Evolutionary conservation across 2,888 invertebrate genomes (phyloP).

Genomic region (Ophion ellenae): DNA sequence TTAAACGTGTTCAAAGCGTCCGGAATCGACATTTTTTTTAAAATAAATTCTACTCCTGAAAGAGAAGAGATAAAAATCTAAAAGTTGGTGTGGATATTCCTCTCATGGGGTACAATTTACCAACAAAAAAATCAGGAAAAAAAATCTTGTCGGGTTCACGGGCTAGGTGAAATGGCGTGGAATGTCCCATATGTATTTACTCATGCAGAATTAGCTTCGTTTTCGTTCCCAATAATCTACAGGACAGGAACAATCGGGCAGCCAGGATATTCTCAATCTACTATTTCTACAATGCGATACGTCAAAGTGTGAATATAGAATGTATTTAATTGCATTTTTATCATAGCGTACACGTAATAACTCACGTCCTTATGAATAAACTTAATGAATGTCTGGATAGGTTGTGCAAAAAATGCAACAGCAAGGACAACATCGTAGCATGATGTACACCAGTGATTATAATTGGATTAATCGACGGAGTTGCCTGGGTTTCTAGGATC

Average conservation of each 20-base stretch:
- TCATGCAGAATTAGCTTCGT: not conserved
- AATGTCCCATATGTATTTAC: not conserved
- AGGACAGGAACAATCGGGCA: conserved; percentile 36
- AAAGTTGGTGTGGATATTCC: too few relatives aligned
- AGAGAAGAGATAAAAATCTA: too few relatives aligned
- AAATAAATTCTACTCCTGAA: too few relatives aligned
- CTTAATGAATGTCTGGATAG: conserved; percentile 31
- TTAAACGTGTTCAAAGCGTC: too few relatives aligned
- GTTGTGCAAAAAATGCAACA: conserved; percentile 30
- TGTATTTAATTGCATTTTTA: conserved; percentile 34
- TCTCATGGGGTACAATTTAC: too few relatives aligned
- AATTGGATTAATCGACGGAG: conserved; percentile 24
- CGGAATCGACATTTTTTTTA: too few relatives aligned
- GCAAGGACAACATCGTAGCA: conserved; percentile 47
- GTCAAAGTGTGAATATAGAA: not conserved
- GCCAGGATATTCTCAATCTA: conserved; percentile 40
- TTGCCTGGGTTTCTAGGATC: not conserved
- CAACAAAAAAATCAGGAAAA: too few relatives aligned
- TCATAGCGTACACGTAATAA: conserved; percentile 34
- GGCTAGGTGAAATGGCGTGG: too few relatives aligned
- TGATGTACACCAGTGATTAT: conserved; percentile 33
- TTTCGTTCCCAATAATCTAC: conserved; percentile 23
- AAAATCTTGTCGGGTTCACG: too few relatives aligned
- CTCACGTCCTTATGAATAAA: conserved; percentile 33
- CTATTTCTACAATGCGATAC: not conserved